Conservation (phyloP, 2,113 vertebrate species). For the Tragulus kanchil region DNA sequence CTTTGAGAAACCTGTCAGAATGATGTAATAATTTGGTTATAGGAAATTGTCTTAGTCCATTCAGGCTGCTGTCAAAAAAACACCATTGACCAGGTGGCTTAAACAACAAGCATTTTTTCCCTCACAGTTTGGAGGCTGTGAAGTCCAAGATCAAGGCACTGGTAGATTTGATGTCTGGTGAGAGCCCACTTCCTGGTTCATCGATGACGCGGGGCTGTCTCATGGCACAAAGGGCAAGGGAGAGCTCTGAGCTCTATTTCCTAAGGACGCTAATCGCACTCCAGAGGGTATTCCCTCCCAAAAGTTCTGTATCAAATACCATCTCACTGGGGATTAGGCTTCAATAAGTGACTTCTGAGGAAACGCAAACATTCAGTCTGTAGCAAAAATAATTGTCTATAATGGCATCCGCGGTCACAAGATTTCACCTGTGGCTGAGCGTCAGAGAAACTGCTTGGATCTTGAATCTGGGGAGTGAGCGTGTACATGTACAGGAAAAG, state of each 20-base stretch:
- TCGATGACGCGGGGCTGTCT: not conserved
- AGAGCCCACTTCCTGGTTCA: not conserved
- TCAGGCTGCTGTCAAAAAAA: not conserved
- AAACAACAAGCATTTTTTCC: not conserved
- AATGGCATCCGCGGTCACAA: not conserved
- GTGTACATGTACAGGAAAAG: not conserved
- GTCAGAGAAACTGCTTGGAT: constrained; percentile 25
- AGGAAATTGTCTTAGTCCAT: not conserved
- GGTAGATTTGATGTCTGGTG: not conserved
- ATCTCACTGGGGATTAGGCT: not conserved
- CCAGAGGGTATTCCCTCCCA: not conserved
- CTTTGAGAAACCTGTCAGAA: not conserved
- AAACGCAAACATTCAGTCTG: not conserved
- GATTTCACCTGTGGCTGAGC: not conserved
- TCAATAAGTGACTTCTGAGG: not conserved
- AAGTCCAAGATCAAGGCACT: not conserved
- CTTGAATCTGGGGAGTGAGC: not conserved
- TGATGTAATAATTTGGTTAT: not conserved
- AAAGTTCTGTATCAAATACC: not conserved
- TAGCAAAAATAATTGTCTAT: constrained; percentile 44
- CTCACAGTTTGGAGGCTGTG: not conserved
- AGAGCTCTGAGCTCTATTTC: not conserved
- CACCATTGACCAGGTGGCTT: not conserved
- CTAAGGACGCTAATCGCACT: not conserved
- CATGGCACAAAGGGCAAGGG: not conserved